phyloP scores from a whole-genome alignment of 2,797 vertebrate genomes.

The Labeo calbasu region DNA sequence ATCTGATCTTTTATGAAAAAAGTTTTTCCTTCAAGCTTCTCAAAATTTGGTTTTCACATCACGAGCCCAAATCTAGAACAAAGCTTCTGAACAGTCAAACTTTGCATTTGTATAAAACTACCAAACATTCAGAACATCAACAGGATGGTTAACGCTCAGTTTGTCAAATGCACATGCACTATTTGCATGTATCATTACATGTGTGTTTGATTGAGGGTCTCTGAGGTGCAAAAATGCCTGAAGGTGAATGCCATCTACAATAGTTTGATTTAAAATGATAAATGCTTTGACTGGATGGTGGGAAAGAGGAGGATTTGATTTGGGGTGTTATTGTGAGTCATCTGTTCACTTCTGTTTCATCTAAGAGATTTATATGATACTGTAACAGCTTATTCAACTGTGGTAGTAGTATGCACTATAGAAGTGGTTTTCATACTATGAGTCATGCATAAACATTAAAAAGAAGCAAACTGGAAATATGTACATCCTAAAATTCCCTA shows the following conservation, averaged over 20 bases:
- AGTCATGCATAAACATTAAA: no score
- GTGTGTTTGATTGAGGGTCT: background rate
- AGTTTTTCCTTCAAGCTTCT: slow-evolving; percentile 21
- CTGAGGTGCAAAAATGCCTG: slow-evolving; percentile 38
- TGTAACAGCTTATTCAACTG: background rate
- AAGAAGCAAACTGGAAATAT: no score
- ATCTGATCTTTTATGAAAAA: slow-evolving; percentile 42
- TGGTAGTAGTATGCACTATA: no score
- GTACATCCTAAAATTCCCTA: no score
- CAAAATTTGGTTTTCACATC: slow-evolving; percentile 26
- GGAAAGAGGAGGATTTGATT: slow-evolving; percentile 52
- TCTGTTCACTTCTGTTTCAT: slow-evolving; percentile 29
- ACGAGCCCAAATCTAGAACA: background rate
- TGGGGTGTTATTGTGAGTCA: slow-evolving; percentile 37
- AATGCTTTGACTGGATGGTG: slow-evolving; percentile 44
- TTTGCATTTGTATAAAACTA: background rate
- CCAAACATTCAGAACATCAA: background rate
- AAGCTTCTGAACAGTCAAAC: background rate
- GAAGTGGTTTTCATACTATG: no score
- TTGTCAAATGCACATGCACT: background rate
- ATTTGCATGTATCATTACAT: background rate
- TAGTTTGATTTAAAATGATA: slow-evolving; percentile 43
- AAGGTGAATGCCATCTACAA: slow-evolving; percentile 17
- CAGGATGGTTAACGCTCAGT: background rate
- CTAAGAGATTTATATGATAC: background rate